phyloP scores from a whole-genome alignment of 2,113 vertebrate species.

The Agelaius tricolor region DNA sequence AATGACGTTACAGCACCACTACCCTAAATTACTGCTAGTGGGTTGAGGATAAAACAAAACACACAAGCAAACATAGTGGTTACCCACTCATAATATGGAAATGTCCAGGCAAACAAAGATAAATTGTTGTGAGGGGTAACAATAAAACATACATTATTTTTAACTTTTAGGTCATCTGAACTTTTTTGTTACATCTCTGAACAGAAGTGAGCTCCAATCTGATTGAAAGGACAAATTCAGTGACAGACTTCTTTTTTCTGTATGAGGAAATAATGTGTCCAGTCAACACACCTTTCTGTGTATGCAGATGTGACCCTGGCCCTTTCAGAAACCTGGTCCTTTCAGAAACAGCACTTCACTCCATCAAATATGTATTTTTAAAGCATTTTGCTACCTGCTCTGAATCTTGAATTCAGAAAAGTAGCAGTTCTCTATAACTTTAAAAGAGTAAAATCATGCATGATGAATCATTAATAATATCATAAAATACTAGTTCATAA shows the following conservation, averaged over 20 bases:
- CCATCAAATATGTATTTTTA: slow-evolving; percentile 48
- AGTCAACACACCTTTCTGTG: slow-evolving; percentile 21
- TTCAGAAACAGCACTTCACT: slow-evolving; percentile 4
- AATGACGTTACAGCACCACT: not conserved
- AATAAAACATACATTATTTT: slow-evolving; percentile 26
- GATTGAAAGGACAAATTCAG: slow-evolving; percentile 53
- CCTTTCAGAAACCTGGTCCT: slow-evolving; percentile 12
- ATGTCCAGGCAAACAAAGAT: not conserved
- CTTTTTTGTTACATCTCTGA: slow-evolving; percentile 9
- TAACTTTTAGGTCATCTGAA: slow-evolving; percentile 44
- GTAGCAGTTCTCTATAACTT: not conserved
- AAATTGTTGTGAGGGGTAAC: not conserved
- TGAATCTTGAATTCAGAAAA: slow-evolving; percentile 59
- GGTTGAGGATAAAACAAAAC: slow-evolving; percentile 7
- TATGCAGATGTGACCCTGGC: slow-evolving; percentile 30
- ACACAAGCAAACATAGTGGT: not conserved
- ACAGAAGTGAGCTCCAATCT: not conserved
- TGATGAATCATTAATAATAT: not conserved
- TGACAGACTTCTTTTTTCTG: slow-evolving; percentile 21
- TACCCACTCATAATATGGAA: not conserved
- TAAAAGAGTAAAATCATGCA: not conserved
- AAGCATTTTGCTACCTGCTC: slow-evolving; percentile 58
- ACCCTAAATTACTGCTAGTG: not conserved
- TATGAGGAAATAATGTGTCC: slow-evolving; percentile 21
- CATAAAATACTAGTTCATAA: not conserved